phyloP scores from a whole-genome alignment of 2,113 vertebrate genomes.

The Oncorhynchus masou region DNA sequence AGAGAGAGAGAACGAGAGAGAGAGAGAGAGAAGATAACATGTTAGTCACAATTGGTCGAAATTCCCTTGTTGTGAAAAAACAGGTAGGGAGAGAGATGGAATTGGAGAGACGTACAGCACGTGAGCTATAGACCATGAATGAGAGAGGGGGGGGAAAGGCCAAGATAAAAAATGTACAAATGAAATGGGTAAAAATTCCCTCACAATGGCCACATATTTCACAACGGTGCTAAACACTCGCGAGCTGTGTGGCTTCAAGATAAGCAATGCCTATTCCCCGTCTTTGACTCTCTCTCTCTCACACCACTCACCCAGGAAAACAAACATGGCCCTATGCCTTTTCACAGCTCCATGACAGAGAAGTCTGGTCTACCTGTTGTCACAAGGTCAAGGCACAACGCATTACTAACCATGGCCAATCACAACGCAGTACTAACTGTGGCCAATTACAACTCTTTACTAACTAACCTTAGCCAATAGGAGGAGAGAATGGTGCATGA shows the following conservation, averaged over 20 bases:
- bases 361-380: not conserved
- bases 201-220: constrained; percentile 1
- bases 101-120: too few relatives aligned
- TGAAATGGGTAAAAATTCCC: not conserved
- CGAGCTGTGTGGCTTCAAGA: not conserved
- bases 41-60: constrained; percentile 23
- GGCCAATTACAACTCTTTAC: too few relatives aligned
- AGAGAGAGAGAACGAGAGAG: too few relatives aligned
- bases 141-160: not conserved
- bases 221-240: not conserved
- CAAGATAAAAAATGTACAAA: not conserved
- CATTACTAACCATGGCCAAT: too few relatives aligned
- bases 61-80: not conserved
- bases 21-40: constrained; percentile 14
- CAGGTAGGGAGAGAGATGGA: not conserved
- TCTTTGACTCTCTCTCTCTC: not conserved
- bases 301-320: not conserved
- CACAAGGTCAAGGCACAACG: not conserved
- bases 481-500: not conserved
- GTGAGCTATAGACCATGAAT: not conserved
- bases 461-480: too few relatives aligned
- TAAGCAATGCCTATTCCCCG: not conserved
- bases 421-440: too few relatives aligned
- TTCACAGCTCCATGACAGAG: not conserved
- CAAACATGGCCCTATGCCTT: not conserved